Conservation (phyloP, 2,113 vertebrate genomes). For the Prunella fulvescens region DNA sequence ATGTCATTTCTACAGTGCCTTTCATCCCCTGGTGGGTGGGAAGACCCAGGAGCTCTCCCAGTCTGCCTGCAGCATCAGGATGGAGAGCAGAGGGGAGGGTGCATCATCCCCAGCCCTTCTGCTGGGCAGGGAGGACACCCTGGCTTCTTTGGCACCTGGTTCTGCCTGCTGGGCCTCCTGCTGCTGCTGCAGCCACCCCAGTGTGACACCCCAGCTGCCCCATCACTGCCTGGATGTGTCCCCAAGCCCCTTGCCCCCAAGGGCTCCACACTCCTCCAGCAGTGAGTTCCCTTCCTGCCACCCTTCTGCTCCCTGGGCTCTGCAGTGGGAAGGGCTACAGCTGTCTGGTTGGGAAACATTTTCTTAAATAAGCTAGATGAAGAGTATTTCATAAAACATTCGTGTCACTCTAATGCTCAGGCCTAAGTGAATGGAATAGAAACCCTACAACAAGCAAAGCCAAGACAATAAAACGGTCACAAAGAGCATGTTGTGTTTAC, state of each 20-base stretch:
- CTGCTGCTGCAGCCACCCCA: background rate
- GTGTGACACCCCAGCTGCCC: fast-evolving
- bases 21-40: background rate
- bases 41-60: background rate
- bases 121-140: background rate
- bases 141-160: background rate
- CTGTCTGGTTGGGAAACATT: background rate
- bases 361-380: background rate
- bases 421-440: constrained; percentile 13
- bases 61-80: fast-evolving
- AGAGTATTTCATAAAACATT: background rate
- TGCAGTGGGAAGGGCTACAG: background rate
- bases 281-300: background rate
- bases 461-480: constrained; percentile 13
- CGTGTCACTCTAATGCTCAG: background rate
- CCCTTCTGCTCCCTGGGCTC: background rate
- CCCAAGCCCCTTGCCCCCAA: fast-evolving
- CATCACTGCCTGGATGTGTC: fast-evolving
- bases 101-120: background rate
- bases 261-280: background rate
- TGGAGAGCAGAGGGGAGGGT: background rate
- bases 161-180: background rate
- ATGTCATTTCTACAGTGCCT: background rate
- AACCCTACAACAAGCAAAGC: background rate
- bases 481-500: background rate